phyloP scores from a whole-genome alignment of 2,113 vertebrate species.

The Hemichromis elongatus region DNA sequence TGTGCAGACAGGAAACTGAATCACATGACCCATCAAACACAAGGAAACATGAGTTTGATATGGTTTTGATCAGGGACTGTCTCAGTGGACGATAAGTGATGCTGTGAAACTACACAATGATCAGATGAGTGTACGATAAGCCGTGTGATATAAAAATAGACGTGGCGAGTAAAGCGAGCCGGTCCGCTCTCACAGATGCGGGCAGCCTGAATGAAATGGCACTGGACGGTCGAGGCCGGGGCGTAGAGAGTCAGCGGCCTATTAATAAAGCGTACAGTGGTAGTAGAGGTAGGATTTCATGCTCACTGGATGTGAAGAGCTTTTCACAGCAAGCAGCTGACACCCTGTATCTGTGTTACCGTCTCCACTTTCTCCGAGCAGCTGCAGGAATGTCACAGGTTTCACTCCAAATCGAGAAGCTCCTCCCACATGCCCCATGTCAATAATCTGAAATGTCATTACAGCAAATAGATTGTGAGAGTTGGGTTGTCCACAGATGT shows the following conservation, averaged over 20 bases:
- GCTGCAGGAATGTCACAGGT: neutral
- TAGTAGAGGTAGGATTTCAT: neutral
- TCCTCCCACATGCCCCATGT: neutral
- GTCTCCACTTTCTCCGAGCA: neutral
- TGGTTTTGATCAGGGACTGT: neutral
- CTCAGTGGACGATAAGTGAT: neutral
- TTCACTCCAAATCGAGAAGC: neutral
- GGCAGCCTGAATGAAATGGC: neutral
- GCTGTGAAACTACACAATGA: neutral
- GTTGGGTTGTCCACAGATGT: neutral
- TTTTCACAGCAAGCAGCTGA: constrained; percentile 9
- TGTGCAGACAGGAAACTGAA: neutral
- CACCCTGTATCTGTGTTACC: neutral
- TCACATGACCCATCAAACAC: neutral
- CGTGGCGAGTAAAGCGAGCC: neutral
- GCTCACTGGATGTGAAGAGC: neutral
- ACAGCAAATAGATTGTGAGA: neutral
- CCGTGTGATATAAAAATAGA: neutral
- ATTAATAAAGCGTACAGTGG: constrained; percentile 1
- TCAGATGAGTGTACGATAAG: neutral
- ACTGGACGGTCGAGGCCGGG: neutral
- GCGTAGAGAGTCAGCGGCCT: neutral
- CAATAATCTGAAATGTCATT: neutral
- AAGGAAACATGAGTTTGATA: neutral
- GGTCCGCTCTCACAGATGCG: neutral